Conservation (phyloP, 1,140 invertebrate species). For the Pygmarrhopalites habei region DNA sequence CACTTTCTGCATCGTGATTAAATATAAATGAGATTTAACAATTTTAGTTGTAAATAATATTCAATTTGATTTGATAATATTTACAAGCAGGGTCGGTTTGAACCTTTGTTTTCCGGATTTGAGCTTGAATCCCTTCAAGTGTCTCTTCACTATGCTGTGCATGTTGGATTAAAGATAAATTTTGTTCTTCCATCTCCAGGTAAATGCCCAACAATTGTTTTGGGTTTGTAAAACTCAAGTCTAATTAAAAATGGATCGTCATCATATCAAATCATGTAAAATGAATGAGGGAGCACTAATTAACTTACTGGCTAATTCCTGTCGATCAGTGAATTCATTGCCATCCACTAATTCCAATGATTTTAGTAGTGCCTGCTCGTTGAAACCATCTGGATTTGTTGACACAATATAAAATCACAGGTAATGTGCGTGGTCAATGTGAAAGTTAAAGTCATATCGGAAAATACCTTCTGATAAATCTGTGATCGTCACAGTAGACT, state of each 20-base stretch:
- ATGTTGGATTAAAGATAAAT: conserved; percentile 36
- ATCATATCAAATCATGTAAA: too few species aligned
- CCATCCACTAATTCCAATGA: conserved; percentile 32
- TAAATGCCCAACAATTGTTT: conserved; percentile 36
- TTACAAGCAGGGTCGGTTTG: conserved; percentile 1
- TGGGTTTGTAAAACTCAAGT: conserved; percentile 32
- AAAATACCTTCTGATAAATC: too few species aligned
- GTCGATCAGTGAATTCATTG: conserved; percentile 17
- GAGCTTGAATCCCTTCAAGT: conserved; percentile 26
- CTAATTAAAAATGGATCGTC: background rate
- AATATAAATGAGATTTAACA: too few species aligned
- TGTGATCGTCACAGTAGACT: too few species aligned
- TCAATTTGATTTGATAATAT: background rate
- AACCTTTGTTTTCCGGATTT: conserved; percentile 28
- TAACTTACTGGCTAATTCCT: conserved; percentile 29
- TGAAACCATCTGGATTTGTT: conserved; percentile 26
- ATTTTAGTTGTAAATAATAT: too few species aligned
- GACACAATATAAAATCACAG: background rate
- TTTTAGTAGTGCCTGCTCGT: conserved; percentile 22
- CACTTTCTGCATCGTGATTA: conserved; percentile 11
- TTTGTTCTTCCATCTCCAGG: conserved; percentile 36
- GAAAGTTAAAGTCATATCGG: too few species aligned
- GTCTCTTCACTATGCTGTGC: conserved; percentile 33
- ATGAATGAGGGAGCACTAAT: too few species aligned
- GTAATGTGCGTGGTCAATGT: too few species aligned